phyloP scores from a whole-genome alignment of 2,888 invertebrate species.

The Teleiodes luculella region DNA sequence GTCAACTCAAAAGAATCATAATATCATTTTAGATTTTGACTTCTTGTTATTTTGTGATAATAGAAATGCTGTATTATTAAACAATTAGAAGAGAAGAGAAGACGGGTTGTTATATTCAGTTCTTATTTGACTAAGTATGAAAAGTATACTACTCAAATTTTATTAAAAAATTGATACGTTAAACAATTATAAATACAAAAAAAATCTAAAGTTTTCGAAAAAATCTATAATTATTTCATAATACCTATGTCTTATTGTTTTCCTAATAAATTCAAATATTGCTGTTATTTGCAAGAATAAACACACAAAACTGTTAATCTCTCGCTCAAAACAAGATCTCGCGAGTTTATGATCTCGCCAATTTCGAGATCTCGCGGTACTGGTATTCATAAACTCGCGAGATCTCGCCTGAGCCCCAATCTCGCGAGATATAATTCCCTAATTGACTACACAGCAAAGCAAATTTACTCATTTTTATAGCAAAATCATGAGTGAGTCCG shows the following conservation, averaged over 20 bases:
- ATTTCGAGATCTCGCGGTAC: conserved; percentile 14
- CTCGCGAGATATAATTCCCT: conserved; percentile 16
- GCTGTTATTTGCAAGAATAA: conserved; percentile 3
- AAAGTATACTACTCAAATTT: background rate
- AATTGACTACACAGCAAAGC: no score
- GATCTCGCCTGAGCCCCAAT: conserved; percentile 18
- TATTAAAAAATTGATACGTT: background rate
- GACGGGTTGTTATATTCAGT: no score
- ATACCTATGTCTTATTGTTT: background rate
- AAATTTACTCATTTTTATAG: no score
- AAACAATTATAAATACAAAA: no score
- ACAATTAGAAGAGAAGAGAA: background rate
- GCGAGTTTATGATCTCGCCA: conserved; percentile 14
- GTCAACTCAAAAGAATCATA: no score
- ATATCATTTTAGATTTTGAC: no score
- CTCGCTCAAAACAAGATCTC: no score
- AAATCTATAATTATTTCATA: background rate
- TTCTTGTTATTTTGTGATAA: no score
- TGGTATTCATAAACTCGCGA: no score
- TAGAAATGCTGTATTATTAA: background rate
- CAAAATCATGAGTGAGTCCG: no score
- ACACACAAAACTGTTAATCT: conserved; percentile 5
- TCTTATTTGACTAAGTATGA: no score
- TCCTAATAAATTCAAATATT: background rate
- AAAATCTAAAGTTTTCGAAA: no score